These are phyloP conservation scores for Chaenodraco wilsoni DNA, from an alignment of 2,797 vertebrate species.

Conservation along the genomic window DNA sequence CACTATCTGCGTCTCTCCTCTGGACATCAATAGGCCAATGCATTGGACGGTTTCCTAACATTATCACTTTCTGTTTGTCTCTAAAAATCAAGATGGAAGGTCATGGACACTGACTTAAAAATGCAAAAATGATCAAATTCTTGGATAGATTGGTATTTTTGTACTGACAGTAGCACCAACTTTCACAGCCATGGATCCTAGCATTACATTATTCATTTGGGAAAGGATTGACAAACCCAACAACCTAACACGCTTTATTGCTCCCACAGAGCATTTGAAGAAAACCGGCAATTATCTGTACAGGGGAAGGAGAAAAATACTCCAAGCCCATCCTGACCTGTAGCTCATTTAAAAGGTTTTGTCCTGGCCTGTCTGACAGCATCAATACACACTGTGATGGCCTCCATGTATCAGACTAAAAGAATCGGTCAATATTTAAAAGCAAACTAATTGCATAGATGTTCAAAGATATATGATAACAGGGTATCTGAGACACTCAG, in stretches of 20 bases:
- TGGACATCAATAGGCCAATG: conserved; percentile 83
- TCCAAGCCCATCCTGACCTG: conserved; percentile 37
- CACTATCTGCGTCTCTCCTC: conserved; percentile 79
- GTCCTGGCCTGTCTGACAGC: conserved; percentile 41
- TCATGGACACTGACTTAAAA: conserved; percentile 55
- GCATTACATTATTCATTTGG: conserved; percentile 39
- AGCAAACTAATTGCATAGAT: conserved; percentile 24
- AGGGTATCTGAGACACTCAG: background rate
- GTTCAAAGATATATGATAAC: conserved; percentile 18
- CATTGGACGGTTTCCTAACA: conserved; percentile 81
- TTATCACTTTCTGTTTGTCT: conserved; percentile 79
- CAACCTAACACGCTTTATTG: conserved; percentile 48
- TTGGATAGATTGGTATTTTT: conserved; percentile 22
- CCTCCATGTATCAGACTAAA: conserved; percentile 55
- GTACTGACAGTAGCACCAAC: background rate
- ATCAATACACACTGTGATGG: conserved; percentile 51
- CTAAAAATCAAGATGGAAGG: conserved; percentile 72
- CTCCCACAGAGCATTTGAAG: conserved; percentile 58
- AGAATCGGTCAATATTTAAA: conserved; percentile 49
- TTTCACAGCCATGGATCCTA: conserved; percentile 35
- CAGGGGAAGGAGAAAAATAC: conserved; percentile 38
- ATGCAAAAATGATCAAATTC: background rate
- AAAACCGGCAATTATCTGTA: conserved; percentile 54
- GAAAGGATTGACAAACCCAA: conserved; percentile 54
- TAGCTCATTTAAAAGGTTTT: conserved; percentile 61